Evolutionary conservation across 2,797 vertebrate genomes (phyloP), one percentile per base, ranked within the genome.

Genomic region (Aldrovandia affinis): DNA sequence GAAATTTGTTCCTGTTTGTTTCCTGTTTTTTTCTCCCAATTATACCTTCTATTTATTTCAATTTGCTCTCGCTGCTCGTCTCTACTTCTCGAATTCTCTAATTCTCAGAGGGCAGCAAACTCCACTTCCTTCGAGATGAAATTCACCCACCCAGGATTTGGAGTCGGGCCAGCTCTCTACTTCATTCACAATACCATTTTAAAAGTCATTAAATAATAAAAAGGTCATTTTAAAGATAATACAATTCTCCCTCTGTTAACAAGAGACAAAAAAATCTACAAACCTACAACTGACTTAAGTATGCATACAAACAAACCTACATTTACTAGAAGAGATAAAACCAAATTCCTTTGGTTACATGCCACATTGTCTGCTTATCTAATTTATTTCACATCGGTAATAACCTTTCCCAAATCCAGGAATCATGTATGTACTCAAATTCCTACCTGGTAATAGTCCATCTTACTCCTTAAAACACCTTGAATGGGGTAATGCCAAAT

Each of bases 381-480:
- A 63, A 39, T 18, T 33, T 25, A 63, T 68, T 68, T 68, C 63
- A 68, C 25, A 63, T 6, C 59, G 28, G 59, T 63, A 10, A 63
- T 63, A 63, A n/a, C 59, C n/a, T 28, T n/a, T 28, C n/a, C 59
- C 6, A 63, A 28, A 18, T 36, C 15, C 63, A 33, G 14, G 12
- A 36, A 68, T 33, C 28, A 68, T 18, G 33, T 36, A 63, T 63
- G n/a, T 68, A 36, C 28, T 68, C 33, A 70, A 70, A 36, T 70
- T 39, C 68, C 68, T 70, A 70, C 68, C 68, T 70, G 68, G 68
- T 39, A 70, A 70, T 12, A 6, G 36, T 70, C 39, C 68, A 70
- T 70, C 33, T 18, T 70, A 70, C 14, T 70, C 33, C 68, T 39
- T 70, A 36, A 65, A 33, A 65, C 68, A 39, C 33, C 68, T 39